Evolutionary conservation across 2,888 invertebrate genomes (phyloP).

Genomic region (Gryllus longicercus): DNA sequence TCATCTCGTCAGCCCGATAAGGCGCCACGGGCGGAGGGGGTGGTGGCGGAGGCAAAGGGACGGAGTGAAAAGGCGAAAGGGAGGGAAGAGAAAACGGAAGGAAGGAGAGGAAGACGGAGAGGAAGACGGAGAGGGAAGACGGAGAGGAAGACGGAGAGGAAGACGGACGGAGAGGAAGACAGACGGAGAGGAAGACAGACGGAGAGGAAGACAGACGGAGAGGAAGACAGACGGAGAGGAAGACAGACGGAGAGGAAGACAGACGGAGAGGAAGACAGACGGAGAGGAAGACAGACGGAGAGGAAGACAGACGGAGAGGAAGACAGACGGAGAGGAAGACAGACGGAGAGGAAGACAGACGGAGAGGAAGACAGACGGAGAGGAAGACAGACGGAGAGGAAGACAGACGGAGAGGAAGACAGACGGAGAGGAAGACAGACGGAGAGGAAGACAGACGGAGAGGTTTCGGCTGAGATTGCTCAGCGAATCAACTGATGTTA

Average conservation of each 20-base stretch:
- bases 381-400: background rate
- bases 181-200: background rate
- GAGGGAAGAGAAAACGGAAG: background rate
- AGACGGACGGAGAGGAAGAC: too few relatives aligned
- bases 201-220: background rate
- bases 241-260: background rate
- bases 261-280: background rate
- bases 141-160: background rate
- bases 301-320: background rate
- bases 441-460: too few relatives aligned
- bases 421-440: too few relatives aligned
- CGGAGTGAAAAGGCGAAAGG: background rate
- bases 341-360: background rate
- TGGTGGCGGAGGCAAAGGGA: background rate
- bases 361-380: background rate
- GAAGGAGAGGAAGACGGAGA: background rate
- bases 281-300: background rate
- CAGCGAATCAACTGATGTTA: too few relatives aligned
- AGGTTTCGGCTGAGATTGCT: too few relatives aligned
- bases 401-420: background rate
- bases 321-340: background rate
- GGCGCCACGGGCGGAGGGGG: background rate
- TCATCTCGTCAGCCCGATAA: background rate
- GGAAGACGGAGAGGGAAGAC: background rate
- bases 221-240: background rate